Evolutionary conservation across 2,113 vertebrate genomes (phyloP), one percentile per base, ranked within the genome.

Genomic region (Turdus rufiventris): DNA sequence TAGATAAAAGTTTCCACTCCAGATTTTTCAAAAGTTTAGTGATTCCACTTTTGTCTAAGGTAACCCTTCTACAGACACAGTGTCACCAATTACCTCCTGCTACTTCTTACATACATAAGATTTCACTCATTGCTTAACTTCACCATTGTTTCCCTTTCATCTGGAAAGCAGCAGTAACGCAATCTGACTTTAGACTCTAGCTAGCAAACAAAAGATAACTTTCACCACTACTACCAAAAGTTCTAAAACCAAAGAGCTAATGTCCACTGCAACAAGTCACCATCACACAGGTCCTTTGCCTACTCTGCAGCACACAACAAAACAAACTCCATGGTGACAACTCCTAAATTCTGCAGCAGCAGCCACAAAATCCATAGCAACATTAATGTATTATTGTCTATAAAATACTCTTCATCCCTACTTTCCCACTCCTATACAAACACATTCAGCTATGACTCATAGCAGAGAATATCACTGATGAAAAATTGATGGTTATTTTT

Each of bases 401-500:
- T 85, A 93, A 91, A 94, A 94, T 72, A 87, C 36, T 65, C 36
- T 78, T 87, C 80, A 92, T 71, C 62, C 58, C 61, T 67, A 50
- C 81, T 84, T 89, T 88, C 66, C 58, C 66, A 94, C 84, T 95
- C 81, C 17, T 0, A 3, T 53, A 82, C 80, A 95, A 92, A 93
- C 74, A 94, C 61, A 82, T 68, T 85, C 74, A 89, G 50, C 66
- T 58, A 57, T 94, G 94, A 92, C 70, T 96, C 84, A 93, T 1
- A 75, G 53, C n/a, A 78, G 34, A 89, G 74, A 94, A 57, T 57
- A 92, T 60, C 70, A 73, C 61, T 88, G 89, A 94, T 8, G 20
- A 85, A 94, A 95, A 92, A 89, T 26, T 88, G 66, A 92, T 75
- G 58, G 58, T 42, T 96, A 95, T 94, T 96, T 94, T 94, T 91